Conservation (phyloP, 35 echinoderm and acorn worm species). For the Patiria miniata region DNA sequence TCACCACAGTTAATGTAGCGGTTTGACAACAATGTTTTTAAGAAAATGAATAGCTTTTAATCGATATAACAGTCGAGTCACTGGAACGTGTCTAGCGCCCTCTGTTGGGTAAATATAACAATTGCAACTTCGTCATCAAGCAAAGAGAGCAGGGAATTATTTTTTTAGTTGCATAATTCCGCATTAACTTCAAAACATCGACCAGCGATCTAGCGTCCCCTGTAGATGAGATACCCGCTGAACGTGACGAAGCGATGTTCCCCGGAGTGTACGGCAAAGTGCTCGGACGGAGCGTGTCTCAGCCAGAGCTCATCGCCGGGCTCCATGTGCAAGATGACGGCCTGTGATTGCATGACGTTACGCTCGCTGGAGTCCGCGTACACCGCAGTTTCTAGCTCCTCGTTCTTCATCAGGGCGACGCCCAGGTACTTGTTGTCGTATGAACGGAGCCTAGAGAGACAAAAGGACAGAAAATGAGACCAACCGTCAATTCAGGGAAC, state of each 20-base stretch:
- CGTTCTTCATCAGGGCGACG: conserved; percentile 70
- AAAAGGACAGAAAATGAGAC: no score
- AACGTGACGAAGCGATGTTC: conserved; percentile 64
- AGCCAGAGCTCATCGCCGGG: conserved; percentile 69
- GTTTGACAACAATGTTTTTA: no score
- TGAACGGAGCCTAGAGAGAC: conserved; percentile 62
- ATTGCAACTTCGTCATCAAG: no score
- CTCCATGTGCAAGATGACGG: conserved; percentile 56
- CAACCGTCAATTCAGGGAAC: not conserved
- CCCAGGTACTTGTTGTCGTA: conserved; percentile 72
- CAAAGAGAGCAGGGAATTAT: no score
- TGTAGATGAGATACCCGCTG: conserved; percentile 77
- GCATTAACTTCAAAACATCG: no score
- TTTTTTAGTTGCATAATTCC: no score
- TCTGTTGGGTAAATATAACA: no score
- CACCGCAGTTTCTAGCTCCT: conserved; percentile 43
- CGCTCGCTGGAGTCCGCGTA: conserved; percentile 61
- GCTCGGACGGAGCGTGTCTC: conserved; percentile 52
- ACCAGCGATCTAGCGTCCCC: conserved; percentile 10
- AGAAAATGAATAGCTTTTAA: no score
- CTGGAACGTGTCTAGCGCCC: no score
- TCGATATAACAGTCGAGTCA: no score
- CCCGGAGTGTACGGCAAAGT: conserved; percentile 65
- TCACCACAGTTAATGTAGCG: no score
- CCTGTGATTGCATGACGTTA: conserved; percentile 77